These are phyloP conservation scores for Urophycis tenuis DNA, from an alignment of 2,797 vertebrate genomes.

Conservation along the genomic window DNA sequence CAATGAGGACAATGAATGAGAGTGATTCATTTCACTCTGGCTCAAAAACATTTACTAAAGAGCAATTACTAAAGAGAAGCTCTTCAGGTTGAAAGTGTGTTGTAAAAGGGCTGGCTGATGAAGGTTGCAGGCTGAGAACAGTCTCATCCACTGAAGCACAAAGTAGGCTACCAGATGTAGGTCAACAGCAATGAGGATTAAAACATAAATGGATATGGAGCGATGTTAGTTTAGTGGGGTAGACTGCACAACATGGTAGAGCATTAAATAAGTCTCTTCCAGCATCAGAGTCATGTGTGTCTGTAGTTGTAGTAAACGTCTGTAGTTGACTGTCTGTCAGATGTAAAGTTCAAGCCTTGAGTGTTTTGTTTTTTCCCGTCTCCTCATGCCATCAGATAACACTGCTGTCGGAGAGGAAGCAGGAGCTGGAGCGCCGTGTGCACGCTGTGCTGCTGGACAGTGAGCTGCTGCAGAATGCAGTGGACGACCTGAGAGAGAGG, in stretches of 20 bases:
- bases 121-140: background rate
- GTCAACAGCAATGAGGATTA: constrained; percentile 52
- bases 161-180: constrained; percentile 70
- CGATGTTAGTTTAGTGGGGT: constrained; percentile 49
- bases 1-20: constrained; percentile 32
- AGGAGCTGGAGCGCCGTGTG: constrained; percentile 83
- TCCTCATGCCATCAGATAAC: constrained; percentile 75
- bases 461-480: constrained; percentile 82
- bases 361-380: background rate
- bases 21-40: constrained; percentile 22
- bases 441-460: constrained; percentile 86
- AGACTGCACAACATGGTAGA: constrained; percentile 24
- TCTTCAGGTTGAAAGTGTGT: background rate
- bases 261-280: background rate
- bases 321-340: background rate
- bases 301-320: background rate
- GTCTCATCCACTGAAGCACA: constrained; percentile 9
- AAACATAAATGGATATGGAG: constrained; percentile 36
- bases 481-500: constrained; percentile 85
- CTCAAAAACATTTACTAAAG: constrained; percentile 31
- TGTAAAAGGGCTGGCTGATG: background rate
- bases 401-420: constrained; percentile 90
- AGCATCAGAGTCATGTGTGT: background rate
- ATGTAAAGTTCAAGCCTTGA: background rate
- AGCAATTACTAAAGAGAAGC: constrained; percentile 5